Evolutionary conservation across 2,113 vertebrate species (phyloP), one percentile per base, ranked within the genome.

Genomic region (Panthera leo): DNA sequence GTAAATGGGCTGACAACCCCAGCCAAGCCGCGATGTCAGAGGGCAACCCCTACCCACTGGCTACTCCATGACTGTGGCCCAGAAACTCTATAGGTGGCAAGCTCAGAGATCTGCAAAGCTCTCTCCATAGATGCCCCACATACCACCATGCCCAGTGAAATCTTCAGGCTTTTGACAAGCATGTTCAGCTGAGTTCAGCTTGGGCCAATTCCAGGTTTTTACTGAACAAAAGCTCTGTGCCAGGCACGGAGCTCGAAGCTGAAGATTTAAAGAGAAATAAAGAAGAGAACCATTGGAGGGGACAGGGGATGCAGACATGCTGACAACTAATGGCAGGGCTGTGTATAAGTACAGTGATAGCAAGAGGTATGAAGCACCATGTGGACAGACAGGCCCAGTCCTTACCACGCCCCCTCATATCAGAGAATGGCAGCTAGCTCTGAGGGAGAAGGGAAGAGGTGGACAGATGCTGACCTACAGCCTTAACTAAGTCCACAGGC

Each of bases 51-150:
- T 27, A 36, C 45, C 42, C 68, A 51, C 85, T 14, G 6, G 73
- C 10, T 39, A n/a, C n/a, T 51, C 78, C 23, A 45, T n/a, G 65
- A 67, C 29, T 13, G 0, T 31, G 55, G 51, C 23, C 42, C 71
- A 21, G 45, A 14, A 86, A n/a, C 53, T 23, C 45, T n/a, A 34
- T 10, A 63, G 25, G n/a, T 0, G 84, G 45, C 19, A 23, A n/a
- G 19, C 67, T 79, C 48, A 39, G 76, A 86, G 51, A 61, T 31
- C 71, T 21, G n/a, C 91, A 95, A 63, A 93, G 45, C 70, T 70
- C 63, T 58, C 79, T 94, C 36, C 48, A 3, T 16, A 39, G 9
- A 18, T 13, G 14, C 18, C 29, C 76, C 3, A 67, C 36, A 51
- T 39, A 23, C 36, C 36, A 55, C 21, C 34, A 31, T 0, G 3